A percentile compares a stretch with the other conserved stretches of the same genome.
Conservation (phyloP, 2,113 vertebrate species). For the Paratilapia polleni region DNA sequence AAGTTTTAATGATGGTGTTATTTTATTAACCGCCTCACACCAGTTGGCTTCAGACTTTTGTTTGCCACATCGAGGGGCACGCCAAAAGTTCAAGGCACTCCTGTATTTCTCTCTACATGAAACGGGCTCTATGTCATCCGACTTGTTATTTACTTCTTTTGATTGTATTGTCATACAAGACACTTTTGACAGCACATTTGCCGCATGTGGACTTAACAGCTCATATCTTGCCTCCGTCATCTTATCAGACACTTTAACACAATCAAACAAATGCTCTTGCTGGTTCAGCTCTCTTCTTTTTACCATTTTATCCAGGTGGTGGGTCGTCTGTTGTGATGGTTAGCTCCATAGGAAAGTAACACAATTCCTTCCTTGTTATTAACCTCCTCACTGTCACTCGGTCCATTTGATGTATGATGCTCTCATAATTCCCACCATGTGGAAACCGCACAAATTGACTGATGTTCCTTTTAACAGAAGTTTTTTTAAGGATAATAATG, state of each 20-base stretch:
- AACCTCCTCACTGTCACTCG: not conserved
- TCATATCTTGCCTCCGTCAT: not conserved
- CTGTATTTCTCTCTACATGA: not conserved
- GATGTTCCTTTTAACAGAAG: too few species aligned
- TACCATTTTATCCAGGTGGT: not conserved
- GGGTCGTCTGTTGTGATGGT: not conserved
- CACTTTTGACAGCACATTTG: not conserved
- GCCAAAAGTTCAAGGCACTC: not conserved
- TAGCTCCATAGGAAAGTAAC: not conserved
- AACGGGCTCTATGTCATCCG: not conserved
- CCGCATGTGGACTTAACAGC: not conserved
- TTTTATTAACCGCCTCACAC: not conserved
- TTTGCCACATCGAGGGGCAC: not conserved
- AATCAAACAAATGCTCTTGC: not conserved
- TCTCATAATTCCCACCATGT: not conserved
- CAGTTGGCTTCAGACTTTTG: not conserved
- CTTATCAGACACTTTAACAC: not conserved
- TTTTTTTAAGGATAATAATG: not conserved
- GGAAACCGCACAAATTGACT: not conserved
- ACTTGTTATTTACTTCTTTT: not conserved
- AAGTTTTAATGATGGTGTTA: not conserved
- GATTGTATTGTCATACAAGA: not conserved
- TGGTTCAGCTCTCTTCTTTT: not conserved
- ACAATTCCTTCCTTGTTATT: too few species aligned
- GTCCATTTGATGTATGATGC: not conserved